These are phyloP conservation scores for Eucidaris tribuloides DNA, from an alignment of 35 echinoderm and acorn worm species.

Conservation along the genomic window DNA sequence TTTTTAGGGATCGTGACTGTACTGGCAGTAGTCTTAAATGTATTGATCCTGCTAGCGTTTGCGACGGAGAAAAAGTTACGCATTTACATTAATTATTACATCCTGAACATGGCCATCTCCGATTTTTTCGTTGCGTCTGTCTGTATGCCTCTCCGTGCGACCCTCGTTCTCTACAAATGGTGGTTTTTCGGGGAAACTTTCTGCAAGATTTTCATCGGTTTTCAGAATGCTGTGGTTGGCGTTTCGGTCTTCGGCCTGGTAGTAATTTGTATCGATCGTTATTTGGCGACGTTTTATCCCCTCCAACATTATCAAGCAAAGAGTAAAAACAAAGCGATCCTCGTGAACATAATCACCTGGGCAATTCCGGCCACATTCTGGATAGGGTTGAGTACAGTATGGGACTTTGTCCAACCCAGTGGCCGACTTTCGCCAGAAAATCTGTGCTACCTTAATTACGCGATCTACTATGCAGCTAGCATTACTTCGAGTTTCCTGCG, in stretches of 20 bases:
- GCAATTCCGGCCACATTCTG: not conserved
- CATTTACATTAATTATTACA: not conserved
- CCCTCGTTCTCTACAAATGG: not conserved
- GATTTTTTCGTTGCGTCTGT: not conserved
- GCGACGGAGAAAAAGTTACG: not conserved
- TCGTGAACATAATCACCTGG: conserved; percentile 1
- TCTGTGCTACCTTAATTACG: not conserved
- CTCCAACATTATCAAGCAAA: not conserved
- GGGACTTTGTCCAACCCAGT: not conserved
- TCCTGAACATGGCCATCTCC: not conserved
- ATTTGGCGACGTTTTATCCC: conserved; percentile 18
- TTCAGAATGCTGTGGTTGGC: not conserved
- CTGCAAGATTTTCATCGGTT: not conserved
- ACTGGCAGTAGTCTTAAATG: no score
- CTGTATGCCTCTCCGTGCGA: not conserved
- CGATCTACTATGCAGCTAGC: not conserved
- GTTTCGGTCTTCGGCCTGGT: not conserved
- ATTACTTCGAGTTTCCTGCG: not conserved
- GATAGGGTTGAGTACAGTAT: not conserved
- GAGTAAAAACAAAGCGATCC: not conserved
- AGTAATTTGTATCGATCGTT: conserved; percentile 35
- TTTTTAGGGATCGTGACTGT: no score
- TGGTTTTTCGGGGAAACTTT: not conserved
- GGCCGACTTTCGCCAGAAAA: not conserved
- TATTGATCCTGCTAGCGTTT: not conserved